phyloP scores from a whole-genome alignment of 2,113 vertebrate species.

The Myrmophylax atrothorax region DNA sequence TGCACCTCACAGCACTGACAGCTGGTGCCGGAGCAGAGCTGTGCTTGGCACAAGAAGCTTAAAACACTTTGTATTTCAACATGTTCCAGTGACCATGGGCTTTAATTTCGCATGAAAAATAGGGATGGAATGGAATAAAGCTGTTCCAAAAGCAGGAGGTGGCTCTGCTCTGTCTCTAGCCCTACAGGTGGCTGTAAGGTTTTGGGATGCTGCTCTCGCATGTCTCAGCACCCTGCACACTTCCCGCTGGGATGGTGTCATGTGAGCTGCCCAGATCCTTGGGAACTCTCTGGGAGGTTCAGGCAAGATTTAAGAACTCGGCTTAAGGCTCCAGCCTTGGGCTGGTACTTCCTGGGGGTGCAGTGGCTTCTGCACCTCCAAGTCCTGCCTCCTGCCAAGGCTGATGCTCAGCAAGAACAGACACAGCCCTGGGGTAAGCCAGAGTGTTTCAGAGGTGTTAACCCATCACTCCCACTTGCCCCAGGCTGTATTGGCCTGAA shows the following conservation, averaged over 20 bases:
- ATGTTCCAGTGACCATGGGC: fast-evolving
- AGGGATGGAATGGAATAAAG: constrained; percentile 3
- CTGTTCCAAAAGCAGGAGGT: background rate
- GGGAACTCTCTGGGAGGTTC: background rate
- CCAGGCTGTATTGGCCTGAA: fast-evolving
- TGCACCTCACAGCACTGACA: background rate
- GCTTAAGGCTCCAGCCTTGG: background rate
- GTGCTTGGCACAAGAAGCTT: background rate
- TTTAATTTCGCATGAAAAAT: background rate
- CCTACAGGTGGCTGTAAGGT: background rate
- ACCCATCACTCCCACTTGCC: background rate
- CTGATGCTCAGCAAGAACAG: background rate
- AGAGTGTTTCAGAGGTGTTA: fast-evolving
- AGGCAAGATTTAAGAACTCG: background rate
- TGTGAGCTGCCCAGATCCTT: fast-evolving
- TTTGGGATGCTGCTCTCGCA: background rate
- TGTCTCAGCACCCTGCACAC: fast-evolving
- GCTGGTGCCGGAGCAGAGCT: fast-evolving
- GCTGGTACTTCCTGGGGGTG: background rate
- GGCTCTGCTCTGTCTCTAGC: background rate
- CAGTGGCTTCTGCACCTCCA: background rate
- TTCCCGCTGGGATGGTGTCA: background rate
- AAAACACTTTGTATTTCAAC: background rate
- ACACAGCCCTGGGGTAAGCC: background rate
- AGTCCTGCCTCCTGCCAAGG: background rate